phyloP scores from a whole-genome alignment of 2,113 vertebrate species.

The Urocitellus parryii region DNA sequence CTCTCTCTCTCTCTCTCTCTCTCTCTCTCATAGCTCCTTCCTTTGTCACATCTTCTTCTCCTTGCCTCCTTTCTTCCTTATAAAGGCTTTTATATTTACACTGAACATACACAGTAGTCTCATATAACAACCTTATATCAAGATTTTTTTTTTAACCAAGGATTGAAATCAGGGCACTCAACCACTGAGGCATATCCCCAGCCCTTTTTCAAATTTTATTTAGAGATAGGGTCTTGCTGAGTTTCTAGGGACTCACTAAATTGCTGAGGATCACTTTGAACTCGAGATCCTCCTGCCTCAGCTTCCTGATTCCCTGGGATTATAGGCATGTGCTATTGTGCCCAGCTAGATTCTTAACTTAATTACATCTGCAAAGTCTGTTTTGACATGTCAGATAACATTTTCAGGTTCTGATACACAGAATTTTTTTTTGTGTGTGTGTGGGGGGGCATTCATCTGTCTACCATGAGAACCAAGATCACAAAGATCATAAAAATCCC shows the following conservation, averaged over 20 bases:
- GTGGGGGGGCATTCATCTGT: background rate
- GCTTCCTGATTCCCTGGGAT: too few species aligned
- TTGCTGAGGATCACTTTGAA: too few species aligned
- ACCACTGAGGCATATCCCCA: too few species aligned
- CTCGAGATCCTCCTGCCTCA: too few species aligned
- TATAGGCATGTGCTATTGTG: too few species aligned
- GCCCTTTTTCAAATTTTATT: too few species aligned
- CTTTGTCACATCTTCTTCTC: background rate
- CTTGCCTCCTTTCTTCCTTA: background rate
- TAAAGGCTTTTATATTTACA: background rate
- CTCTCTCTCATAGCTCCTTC: background rate
- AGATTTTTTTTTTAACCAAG: background rate
- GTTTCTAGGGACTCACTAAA: too few species aligned
- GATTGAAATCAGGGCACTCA: too few species aligned
- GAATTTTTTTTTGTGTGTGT: background rate
- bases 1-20: background rate
- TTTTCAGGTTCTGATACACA: background rate
- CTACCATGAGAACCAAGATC: background rate
- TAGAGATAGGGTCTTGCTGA: too few species aligned
- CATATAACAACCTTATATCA: background rate
- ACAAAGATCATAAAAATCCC: background rate
- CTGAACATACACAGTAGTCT: too few species aligned
- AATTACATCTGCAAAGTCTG: background rate
- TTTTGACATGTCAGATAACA: background rate
- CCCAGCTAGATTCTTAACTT: background rate